Percentiles rank a stretch among this genome's conserved stretches.
Conservation (phyloP, 2,888 invertebrate genomes). For the Amphiduros pacificus region DNA sequence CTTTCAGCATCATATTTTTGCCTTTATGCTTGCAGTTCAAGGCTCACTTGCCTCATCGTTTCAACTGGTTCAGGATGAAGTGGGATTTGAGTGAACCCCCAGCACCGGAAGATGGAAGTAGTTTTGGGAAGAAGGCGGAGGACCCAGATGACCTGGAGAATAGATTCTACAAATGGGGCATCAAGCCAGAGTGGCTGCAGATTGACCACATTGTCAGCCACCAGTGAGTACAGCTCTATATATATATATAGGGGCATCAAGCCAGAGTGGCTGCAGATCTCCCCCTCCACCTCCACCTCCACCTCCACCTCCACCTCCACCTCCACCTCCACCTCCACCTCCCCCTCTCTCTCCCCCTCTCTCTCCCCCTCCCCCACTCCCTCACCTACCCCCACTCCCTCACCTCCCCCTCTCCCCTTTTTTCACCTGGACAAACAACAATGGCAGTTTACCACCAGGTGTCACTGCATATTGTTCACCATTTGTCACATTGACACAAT, state of each 20-base stretch:
- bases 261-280: no score
- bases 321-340: no score
- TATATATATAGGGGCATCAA: background rate
- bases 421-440: no score
- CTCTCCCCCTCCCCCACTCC: no score
- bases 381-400: no score
- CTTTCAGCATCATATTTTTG: background rate
- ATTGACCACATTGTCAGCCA: constrained; percentile 86
- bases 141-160: constrained; percentile 58
- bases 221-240: constrained; percentile 26
- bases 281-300: no score
- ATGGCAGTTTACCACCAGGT: no score
- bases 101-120: constrained; percentile 75
- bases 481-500: background rate
- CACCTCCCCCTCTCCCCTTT: no score
- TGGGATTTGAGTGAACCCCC: constrained; percentile 96
- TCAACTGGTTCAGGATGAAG: constrained; percentile 86
- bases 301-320: no score
- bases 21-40: constrained; percentile 69
- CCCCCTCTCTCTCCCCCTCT: no score
- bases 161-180: constrained; percentile 77
- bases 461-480: no score
- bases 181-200: constrained; percentile 95
- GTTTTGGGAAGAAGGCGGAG: constrained; percentile 33
- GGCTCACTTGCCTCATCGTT: constrained; percentile 88